Evolutionary conservation across 2,797 vertebrate species (phyloP), one percentile per base, ranked within the genome.

Genomic region (Platalea minor): DNA sequence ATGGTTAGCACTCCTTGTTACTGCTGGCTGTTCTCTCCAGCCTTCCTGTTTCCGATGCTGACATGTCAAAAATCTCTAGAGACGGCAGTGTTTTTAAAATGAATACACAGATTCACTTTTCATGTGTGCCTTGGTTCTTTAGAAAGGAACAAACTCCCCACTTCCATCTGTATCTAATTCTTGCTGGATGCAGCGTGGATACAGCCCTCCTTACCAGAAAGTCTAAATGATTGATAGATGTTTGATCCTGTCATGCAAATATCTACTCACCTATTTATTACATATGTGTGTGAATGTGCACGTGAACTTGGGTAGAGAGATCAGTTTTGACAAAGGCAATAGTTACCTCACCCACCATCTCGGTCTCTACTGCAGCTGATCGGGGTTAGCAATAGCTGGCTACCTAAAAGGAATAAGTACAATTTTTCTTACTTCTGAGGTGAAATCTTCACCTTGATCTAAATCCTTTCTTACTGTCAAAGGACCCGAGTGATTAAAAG

Each of bases 21-120:
- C 95, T 95, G 61, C 96, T 97, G 81, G 85, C 92, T 95, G 73
- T 96, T 95, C 85, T 97, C 85, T 92, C 85, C 79, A 94, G 94
- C 92, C 82, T 96, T 96, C 94, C 91, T 97, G 85, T 88, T 96
- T 96, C 96, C 46, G 61, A 88, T 78, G 87, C 69, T 92, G 73
- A 85, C 56, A 65, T 48, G 28, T 87, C 54, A 95, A 69, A 96
- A 95, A 75, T 59, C 93, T 81, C 93, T 69, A 79, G 92, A 81
- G 96, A 76, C 9, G 5, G 46, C 54, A 65, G n/a, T 72, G 68
- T 51, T 88, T 91, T 93, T 63, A 51, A 89, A 89, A 78, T 26
- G 13, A 87, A 80, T 82, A 37, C 50, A 78, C 28, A 80, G 26
- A 51, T 93, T 91, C 41, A 25, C 20, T 91, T 80, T 61, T 87